These are phyloP conservation scores for Lasioglossum morio DNA, from an alignment of 2,888 invertebrate genomes.

Conservation along the genomic window DNA sequence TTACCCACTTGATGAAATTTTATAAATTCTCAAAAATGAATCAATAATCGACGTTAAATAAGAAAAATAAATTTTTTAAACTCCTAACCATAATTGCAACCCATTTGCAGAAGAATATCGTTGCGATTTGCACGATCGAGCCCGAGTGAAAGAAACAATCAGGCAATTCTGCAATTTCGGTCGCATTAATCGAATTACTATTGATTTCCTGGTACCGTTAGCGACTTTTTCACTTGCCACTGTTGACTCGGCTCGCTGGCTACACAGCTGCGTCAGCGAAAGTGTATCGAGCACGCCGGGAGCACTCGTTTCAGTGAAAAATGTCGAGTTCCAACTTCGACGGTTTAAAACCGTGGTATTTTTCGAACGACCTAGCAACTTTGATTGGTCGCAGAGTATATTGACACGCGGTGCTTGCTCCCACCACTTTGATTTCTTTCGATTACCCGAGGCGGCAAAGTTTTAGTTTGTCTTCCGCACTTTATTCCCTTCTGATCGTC, in stretches of 20 bases:
- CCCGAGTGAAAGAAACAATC: not conserved
- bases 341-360: not conserved
- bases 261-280: not conserved
- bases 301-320: not conserved
- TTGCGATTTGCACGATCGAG: no score
- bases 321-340: not conserved
- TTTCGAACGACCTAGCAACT: not conserved
- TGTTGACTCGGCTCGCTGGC: not conserved
- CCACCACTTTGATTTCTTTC: not conserved
- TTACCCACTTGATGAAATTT: no score
- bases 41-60: no score
- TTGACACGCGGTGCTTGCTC: not conserved
- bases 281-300: not conserved
- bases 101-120: no score
- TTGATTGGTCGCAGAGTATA: not conserved
- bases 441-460: not conserved
- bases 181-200: not conserved
- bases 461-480: slow-evolving; percentile 1
- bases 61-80: no score
- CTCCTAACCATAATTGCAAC: no score
- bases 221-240: not conserved
- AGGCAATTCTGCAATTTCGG: not conserved
- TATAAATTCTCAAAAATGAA: no score
- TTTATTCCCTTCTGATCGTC: not conserved
- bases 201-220: not conserved